These are phyloP conservation scores for Meloidogyne exigua DNA, from an alignment of 1,140 invertebrate genomes.

Conservation along the genomic window DNA sequence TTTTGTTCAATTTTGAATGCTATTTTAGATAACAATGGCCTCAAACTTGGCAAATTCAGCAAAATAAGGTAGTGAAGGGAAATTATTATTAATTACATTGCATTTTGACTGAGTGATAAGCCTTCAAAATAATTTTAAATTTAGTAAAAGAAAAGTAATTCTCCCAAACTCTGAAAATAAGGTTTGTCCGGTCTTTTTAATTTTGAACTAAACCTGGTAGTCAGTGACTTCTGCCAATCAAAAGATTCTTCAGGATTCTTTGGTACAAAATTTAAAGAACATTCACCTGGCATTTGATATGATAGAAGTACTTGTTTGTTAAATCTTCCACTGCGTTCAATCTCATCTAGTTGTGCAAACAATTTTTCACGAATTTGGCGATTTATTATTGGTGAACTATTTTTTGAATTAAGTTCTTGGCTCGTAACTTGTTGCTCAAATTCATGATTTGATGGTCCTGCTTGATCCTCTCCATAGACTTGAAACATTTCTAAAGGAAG, in stretches of 20 bases:
- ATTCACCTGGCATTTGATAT: not conserved
- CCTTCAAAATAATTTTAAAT: not conserved
- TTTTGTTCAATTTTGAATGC: not conserved
- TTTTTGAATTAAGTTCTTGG: not conserved
- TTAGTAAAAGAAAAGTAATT: not conserved
- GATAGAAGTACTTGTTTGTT: not conserved
- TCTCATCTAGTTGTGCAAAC: not conserved
- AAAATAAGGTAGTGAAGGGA: not conserved
- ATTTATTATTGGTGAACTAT: not conserved
- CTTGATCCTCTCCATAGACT: not conserved
- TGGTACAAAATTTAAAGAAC: not conserved
- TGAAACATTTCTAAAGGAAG: conserved; percentile 15
- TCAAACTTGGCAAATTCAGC: conserved; percentile 23
- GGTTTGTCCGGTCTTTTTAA: not conserved
- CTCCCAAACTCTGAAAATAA: not conserved
- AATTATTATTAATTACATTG: not conserved
- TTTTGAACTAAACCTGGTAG: not conserved
- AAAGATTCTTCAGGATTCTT: not conserved
- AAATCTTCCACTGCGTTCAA: not conserved
- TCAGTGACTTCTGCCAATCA: not conserved
- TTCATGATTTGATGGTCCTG: not conserved
- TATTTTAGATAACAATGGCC: conserved; percentile 10
- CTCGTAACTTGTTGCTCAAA: not conserved
- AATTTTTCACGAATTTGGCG: not conserved
- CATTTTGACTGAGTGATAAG: not conserved